Evolutionary conservation across 2,113 vertebrate genomes (phyloP).

Genomic region (Cacatua alba): DNA sequence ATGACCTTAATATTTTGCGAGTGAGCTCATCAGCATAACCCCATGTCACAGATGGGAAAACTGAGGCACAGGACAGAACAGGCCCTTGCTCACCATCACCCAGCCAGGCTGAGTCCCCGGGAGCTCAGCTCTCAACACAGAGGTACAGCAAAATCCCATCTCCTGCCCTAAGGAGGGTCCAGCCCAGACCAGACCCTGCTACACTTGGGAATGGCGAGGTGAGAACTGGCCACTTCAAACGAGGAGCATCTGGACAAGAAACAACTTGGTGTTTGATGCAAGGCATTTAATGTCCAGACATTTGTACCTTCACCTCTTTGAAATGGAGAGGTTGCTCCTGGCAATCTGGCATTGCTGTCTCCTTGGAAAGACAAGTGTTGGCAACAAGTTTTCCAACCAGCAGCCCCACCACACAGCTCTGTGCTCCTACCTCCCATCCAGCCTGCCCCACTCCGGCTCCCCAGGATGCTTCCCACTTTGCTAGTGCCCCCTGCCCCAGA

Average conservation of each 20-base stretch:
- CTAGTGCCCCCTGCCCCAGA: accelerated
- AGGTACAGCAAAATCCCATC: neutral
- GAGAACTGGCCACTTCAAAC: neutral
- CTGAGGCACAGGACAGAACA: neutral
- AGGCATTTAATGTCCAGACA: neutral
- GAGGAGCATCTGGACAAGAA: neutral
- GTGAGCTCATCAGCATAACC: neutral
- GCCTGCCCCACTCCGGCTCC: neutral
- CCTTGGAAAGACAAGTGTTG: neutral
- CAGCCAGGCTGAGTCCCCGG: neutral
- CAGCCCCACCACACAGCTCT: neutral
- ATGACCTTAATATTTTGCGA: neutral
- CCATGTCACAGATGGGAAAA: neutral
- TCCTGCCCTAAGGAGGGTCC: neutral
- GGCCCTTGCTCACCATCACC: neutral
- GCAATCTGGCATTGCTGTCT: neutral
- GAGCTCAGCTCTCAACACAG: accelerated
- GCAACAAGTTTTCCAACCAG: neutral
- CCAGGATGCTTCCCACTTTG: neutral
- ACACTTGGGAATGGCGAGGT: neutral
- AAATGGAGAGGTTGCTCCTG: neutral
- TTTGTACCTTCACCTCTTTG: neutral
- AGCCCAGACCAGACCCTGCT: neutral
- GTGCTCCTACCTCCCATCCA: neutral
- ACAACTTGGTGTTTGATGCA: neutral